Conservation (phyloP, 2,797 vertebrate species). For the Phoxinus dragarum region DNA sequence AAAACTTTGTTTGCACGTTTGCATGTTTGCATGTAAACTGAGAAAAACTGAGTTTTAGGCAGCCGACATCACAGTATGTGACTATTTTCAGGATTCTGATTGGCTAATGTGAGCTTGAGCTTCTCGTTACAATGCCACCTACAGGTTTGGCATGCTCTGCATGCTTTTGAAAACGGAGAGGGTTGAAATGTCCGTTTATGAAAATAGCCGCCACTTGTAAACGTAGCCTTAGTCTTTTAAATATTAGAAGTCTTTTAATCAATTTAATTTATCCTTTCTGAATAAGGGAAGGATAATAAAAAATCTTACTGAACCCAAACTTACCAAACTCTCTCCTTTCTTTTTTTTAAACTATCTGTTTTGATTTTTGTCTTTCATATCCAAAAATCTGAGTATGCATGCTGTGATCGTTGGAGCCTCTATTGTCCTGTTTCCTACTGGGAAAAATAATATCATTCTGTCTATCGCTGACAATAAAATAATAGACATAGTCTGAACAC, state of each 20-base stretch:
- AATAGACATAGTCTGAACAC: slow-evolving; percentile 12
- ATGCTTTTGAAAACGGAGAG: too few relatives aligned
- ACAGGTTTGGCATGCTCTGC: too few relatives aligned
- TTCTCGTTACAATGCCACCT: too few relatives aligned
- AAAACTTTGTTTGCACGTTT: too few relatives aligned
- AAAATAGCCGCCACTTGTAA: too few relatives aligned
- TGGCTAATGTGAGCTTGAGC: too few relatives aligned
- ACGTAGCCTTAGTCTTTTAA: not conserved
- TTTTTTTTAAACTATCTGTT: not conserved
- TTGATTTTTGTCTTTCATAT: not conserved
- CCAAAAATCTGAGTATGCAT: not conserved
- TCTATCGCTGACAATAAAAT: slow-evolving; percentile 31
- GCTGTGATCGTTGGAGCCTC: not conserved
- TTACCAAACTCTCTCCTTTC: too few relatives aligned
- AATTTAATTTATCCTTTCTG: not conserved
- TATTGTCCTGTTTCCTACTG: not conserved
- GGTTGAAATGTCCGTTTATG: too few relatives aligned
- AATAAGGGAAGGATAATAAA: not conserved
- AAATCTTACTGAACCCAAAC: not conserved
- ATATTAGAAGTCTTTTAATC: not conserved
- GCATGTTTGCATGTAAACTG: too few relatives aligned
- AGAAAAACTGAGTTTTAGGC: too few relatives aligned
- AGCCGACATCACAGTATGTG: too few relatives aligned
- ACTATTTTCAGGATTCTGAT: too few relatives aligned
- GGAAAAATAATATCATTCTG: not conserved